A percentile compares a stretch with the other conserved stretches of the same genome.
phyloP scores from a whole-genome alignment of 2,888 invertebrate genomes.

The Spialia ferax region DNA sequence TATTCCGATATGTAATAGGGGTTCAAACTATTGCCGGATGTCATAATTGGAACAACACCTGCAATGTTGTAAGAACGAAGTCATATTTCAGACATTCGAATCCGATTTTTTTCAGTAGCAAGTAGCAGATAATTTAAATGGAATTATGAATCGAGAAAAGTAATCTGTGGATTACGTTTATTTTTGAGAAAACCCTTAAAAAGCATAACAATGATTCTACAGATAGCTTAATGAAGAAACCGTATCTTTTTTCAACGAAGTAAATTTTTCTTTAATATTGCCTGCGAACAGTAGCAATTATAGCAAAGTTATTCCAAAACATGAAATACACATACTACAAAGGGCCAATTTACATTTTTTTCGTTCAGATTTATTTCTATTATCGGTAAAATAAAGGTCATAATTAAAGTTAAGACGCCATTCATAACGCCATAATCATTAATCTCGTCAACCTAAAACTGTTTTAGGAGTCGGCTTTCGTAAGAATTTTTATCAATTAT shows the following conservation, averaged over 20 bases:
- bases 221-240: not conserved
- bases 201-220: not conserved
- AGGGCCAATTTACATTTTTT: constrained; percentile 50
- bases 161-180: not conserved
- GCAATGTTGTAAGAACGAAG: constrained; percentile 11
- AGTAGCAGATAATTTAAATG: not conserved
- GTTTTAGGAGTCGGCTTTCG: constrained; percentile 46
- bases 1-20: constrained; percentile 64
- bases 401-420: constrained; percentile 54
- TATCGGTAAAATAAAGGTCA: constrained; percentile 50
- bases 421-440: constrained; percentile 53
- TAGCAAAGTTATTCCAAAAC: constrained; percentile 28
- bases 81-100: not conserved
- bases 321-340: constrained; percentile 31
- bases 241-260: not conserved
- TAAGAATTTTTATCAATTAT: constrained; percentile 50
- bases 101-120: not conserved
- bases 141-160: not conserved
- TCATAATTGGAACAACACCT: constrained; percentile 30
- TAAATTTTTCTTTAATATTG: not conserved
- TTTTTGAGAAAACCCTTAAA: not conserved
- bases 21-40: constrained; percentile 44
- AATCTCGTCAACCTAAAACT: constrained; percentile 53
- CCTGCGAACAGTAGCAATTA: not conserved
- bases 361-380: constrained; percentile 47